A percentile compares a stretch with the other conserved stretches of the same genome.
These are phyloP conservation scores for Leptodactylus fallax DNA, from an alignment of 2,797 vertebrate species.

Conservation along the genomic window DNA sequence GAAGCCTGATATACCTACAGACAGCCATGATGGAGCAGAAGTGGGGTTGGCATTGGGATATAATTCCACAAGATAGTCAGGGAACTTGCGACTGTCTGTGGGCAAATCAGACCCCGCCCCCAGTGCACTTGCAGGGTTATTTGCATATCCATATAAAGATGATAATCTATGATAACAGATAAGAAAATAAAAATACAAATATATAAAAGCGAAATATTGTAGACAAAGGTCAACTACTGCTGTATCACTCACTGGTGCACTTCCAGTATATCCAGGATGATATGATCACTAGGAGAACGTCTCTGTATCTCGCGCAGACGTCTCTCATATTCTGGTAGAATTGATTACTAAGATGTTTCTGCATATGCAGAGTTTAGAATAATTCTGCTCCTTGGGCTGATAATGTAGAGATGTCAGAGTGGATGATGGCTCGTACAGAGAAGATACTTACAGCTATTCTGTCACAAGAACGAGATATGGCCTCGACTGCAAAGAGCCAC, in stretches of 20 bases:
- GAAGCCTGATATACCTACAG: too few relatives aligned
- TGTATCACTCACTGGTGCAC: background rate
- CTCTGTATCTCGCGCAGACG: conserved; percentile 53
- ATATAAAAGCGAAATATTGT: background rate
- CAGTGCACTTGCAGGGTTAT: too few relatives aligned
- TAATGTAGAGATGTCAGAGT: conserved; percentile 62
- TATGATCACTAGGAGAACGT: conserved; percentile 59
- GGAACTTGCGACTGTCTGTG: too few relatives aligned
- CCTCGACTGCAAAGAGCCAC: conserved; percentile 67
- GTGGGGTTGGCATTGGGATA: too few relatives aligned
- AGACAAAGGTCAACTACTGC: background rate
- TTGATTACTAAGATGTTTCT: conserved; percentile 69
- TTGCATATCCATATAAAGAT: too few relatives aligned
- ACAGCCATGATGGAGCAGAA: too few relatives aligned
- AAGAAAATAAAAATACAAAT: background rate
- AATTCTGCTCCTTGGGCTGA: conserved; percentile 68
- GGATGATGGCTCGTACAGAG: conserved; percentile 60
- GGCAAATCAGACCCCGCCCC: too few relatives aligned
- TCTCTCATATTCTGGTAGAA: conserved; percentile 67
- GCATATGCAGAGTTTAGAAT: conserved; percentile 67
- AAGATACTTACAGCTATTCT: conserved; percentile 68
- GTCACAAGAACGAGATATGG: conserved; percentile 63
- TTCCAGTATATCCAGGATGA: conserved; percentile 41
- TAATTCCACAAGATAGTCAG: too few relatives aligned
- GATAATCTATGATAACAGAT: too few relatives aligned